phyloP scores from a whole-genome alignment of 2,888 invertebrate species.

The Pyrrhosoma nymphula region DNA sequence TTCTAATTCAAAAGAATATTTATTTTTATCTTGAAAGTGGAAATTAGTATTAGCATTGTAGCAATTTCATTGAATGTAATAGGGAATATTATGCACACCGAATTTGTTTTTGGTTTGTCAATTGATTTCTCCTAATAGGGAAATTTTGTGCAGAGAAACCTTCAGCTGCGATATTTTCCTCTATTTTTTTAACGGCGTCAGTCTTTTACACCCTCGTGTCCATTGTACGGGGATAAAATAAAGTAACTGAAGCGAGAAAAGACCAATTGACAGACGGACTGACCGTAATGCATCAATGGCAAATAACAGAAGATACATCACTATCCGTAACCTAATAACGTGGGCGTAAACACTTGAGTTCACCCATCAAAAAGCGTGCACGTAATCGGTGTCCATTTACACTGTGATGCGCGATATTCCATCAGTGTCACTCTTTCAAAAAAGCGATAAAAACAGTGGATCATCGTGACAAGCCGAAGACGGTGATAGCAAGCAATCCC shows the following conservation, averaged over 20 bases:
- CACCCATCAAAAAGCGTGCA: not conserved
- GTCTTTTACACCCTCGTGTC: too few species aligned
- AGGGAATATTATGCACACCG: too few species aligned
- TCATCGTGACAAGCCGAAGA: not conserved
- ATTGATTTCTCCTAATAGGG: too few species aligned
- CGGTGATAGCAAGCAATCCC: constrained; percentile 7
- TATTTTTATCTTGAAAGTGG: too few species aligned
- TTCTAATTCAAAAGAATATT: too few species aligned
- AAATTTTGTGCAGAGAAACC: too few species aligned
- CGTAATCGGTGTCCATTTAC: not conserved
- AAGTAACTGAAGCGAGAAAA: not conserved
- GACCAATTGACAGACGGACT: not conserved
- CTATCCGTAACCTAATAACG: not conserved
- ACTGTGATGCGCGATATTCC: not conserved
- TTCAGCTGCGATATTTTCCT: too few species aligned
- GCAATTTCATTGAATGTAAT: too few species aligned
- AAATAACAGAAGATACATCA: not conserved
- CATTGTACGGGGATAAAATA: not conserved
- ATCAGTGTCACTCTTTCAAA: not conserved
- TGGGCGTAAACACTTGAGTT: not conserved
- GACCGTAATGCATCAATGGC: not conserved
- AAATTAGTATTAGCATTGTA: too few species aligned
- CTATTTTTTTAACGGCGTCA: too few species aligned
- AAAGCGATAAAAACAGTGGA: not conserved
- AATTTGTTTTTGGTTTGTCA: too few species aligned